These are phyloP conservation scores for Pseudanteris insignis DNA, from an alignment of 2,888 invertebrate species.

Conservation along the genomic window DNA sequence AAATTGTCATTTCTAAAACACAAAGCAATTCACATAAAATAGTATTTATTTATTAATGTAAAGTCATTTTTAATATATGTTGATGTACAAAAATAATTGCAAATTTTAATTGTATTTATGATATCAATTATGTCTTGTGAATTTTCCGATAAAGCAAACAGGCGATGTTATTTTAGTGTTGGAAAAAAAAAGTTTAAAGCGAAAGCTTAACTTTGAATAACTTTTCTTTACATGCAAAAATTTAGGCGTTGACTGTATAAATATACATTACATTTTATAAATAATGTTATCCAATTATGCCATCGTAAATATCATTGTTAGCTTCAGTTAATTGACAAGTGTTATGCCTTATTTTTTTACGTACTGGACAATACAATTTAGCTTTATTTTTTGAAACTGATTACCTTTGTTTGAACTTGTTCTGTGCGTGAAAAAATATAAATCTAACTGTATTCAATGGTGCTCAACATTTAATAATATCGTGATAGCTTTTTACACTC, in stretches of 20 bases:
- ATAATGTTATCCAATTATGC: constrained; percentile 21
- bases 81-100: no score
- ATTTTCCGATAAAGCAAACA: no score
- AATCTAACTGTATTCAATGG: constrained; percentile 26
- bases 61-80: no score
- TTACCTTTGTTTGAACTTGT: constrained; percentile 4
- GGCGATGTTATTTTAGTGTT: no score
- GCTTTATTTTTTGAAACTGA: no score
- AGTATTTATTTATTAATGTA: no score
- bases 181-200: no score
- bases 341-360: constrained; percentile 30
- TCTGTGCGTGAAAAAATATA: constrained; percentile 16
- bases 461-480: constrained; percentile 22
- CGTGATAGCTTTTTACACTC: constrained; percentile 21
- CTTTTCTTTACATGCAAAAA: no score
- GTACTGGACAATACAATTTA: constrained; percentile 11
- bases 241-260: constrained; percentile 32
- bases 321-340: constrained; percentile 15
- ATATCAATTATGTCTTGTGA: not conserved
- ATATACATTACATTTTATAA: constrained; percentile 29
- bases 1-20: no score
- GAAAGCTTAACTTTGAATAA: no score
- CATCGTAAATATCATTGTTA: constrained; percentile 29
- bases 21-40: no score
- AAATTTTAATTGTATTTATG: no score